These are phyloP conservation scores for Heteromyza rotundicornis DNA, from an alignment of 2,888 invertebrate species.

Conservation along the genomic window DNA sequence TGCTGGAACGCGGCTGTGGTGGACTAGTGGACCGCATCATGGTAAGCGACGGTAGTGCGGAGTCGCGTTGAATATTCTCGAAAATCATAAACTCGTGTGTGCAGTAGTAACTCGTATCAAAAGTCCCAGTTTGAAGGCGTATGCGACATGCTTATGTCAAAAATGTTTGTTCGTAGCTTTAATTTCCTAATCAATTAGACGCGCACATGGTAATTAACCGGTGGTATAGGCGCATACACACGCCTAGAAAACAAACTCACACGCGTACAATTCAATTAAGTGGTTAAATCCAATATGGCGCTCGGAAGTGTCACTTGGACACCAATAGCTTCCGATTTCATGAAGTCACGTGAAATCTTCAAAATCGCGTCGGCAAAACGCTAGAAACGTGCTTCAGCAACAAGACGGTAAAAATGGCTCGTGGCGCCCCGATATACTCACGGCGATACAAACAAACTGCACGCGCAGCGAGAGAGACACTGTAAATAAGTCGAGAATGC, in stretches of 20 bases:
- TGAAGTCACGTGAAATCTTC: not conserved
- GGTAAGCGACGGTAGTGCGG: constrained; percentile 4
- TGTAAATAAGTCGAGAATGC: constrained; percentile 26
- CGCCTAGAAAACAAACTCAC: not conserved
- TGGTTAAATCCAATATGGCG: constrained; percentile 9
- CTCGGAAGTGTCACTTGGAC: not conserved
- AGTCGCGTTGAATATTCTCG: not conserved
- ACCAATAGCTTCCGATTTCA: not conserved
- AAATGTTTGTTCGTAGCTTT: no score
- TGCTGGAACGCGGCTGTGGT: constrained; percentile 33
- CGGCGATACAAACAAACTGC: constrained; percentile 6
- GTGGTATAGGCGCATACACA: no score
- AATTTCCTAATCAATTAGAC: no score
- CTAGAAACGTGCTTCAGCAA: constrained; percentile 15
- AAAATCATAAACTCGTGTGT: constrained; percentile 4
- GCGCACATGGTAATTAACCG: no score
- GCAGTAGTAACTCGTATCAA: not conserved
- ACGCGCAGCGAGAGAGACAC: constrained; percentile 34
- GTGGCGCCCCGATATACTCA: constrained; percentile 26
- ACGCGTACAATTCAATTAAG: not conserved
- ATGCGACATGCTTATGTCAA: no score
- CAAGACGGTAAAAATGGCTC: constrained; percentile 43
- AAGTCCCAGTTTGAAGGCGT: no score
- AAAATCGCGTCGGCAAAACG: constrained; percentile 56
- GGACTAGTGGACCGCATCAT: constrained; percentile 47